These are phyloP conservation scores for Pipistrellus pygmaeus DNA, from an alignment of 2,797 vertebrate genomes.

Conservation along the genomic window DNA sequence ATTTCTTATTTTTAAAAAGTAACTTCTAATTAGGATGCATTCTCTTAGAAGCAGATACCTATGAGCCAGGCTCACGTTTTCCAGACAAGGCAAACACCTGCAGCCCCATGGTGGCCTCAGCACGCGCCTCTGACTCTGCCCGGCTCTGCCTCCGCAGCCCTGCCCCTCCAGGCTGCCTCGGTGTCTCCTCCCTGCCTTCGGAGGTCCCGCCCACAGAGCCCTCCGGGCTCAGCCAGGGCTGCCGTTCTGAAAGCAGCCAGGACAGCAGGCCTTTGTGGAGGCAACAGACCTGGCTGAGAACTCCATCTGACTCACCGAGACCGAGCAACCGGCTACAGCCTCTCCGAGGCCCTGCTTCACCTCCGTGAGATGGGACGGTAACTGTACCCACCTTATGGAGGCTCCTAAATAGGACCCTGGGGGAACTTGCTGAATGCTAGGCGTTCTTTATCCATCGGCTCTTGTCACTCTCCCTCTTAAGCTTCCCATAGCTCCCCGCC, in stretches of 20 bases:
- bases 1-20: not conserved
- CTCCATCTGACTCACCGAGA: fast-evolving
- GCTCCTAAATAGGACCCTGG: not conserved
- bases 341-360: not conserved
- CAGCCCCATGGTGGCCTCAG: fast-evolving
- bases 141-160: not conserved
- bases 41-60: not conserved
- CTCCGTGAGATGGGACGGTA: not conserved
- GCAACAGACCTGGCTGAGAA: not conserved
- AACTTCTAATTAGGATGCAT: not conserved
- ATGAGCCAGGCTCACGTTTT: not conserved
- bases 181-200: not conserved
- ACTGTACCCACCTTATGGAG: fast-evolving
- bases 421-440: not conserved
- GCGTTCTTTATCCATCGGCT: not conserved
- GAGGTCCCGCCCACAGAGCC: too few relatives aligned
- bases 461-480: not conserved
- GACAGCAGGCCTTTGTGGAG: not conserved
- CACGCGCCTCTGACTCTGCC: fast-evolving
- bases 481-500: not conserved
- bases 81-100: not conserved
- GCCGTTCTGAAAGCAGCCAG: fast-evolving
- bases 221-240: not conserved
- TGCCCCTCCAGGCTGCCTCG: not conserved
- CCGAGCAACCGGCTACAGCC: not conserved